These are phyloP conservation scores for Bergia puertoricense DNA, from an alignment of 92 coral and sea anemone genomes.

Conservation along the genomic window DNA sequence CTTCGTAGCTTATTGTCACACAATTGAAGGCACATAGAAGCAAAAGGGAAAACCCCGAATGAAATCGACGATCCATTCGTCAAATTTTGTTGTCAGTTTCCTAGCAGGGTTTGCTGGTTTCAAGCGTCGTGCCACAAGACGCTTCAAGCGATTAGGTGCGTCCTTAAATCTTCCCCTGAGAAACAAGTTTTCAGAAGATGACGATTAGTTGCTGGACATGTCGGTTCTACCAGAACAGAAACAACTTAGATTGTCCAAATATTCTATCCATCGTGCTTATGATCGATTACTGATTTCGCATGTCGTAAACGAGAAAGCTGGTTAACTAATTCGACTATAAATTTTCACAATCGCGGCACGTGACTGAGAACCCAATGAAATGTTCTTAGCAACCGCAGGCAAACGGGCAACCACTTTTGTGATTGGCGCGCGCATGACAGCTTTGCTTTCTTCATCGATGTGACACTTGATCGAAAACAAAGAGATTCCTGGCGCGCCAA, in stretches of 20 bases:
- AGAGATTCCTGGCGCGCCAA: slow-evolving; percentile 62
- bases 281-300: slow-evolving; percentile 9
- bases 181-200: slow-evolving; percentile 26
- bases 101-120: slow-evolving; percentile 39
- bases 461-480: slow-evolving; percentile 48
- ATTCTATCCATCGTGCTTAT: not conserved
- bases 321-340: not conserved
- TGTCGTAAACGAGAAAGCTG: slow-evolving; percentile 16
- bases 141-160: slow-evolving; percentile 24
- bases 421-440: slow-evolving; percentile 47
- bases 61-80: slow-evolving; percentile 38
- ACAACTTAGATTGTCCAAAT: not conserved
- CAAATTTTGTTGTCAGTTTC: slow-evolving; percentile 18
- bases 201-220: slow-evolving; percentile 38
- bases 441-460: slow-evolving; percentile 18
- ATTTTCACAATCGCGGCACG: slow-evolving; percentile 49
- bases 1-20: slow-evolving; percentile 42
- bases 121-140: slow-evolving; percentile 45
- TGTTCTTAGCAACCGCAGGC: slow-evolving; percentile 36
- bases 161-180: slow-evolving; percentile 22
- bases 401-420: not conserved
- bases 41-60: slow-evolving; percentile 33
- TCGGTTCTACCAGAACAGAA: slow-evolving; percentile 14
- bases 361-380: slow-evolving; percentile 53
- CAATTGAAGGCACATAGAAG: slow-evolving; percentile 33